These are phyloP conservation scores for Drosophila sordidula DNA, from an alignment of 2,888 invertebrate species.

Conservation along the genomic window DNA sequence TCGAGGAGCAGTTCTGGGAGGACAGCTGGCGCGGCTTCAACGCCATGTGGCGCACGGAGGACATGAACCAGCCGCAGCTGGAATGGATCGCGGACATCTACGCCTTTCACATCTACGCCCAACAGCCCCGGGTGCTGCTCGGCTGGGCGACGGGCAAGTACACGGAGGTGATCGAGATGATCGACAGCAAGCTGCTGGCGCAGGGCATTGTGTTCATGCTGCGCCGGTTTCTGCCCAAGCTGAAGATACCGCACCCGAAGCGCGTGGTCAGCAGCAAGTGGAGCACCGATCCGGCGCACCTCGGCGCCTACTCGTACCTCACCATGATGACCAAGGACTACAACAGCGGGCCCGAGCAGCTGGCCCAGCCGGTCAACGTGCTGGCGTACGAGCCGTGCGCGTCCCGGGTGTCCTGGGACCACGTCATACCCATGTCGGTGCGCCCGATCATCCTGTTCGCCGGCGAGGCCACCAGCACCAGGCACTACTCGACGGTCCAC, in stretches of 20 bases:
- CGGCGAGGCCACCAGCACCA: constrained; percentile 89
- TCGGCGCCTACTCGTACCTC: constrained; percentile 88
- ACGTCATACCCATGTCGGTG: constrained; percentile 39
- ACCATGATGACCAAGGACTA: constrained; percentile 86
- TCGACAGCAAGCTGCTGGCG: constrained; percentile 85
- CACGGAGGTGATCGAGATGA: constrained; percentile 87
- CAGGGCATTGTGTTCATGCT: constrained; percentile 68
- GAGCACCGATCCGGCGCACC: constrained; percentile 87
- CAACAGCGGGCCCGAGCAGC: constrained; percentile 85
- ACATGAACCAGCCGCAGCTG: constrained; percentile 68
- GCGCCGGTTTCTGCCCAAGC: constrained; percentile 64
- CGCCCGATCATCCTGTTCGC: constrained; percentile 87
- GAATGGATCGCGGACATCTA: constrained; percentile 88
- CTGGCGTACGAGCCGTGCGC: constrained; percentile 40
- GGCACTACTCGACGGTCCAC: constrained; percentile 88
- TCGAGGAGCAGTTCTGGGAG: constrained; percentile 87
- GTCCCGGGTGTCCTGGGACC: neutral
- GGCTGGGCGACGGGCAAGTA: constrained; percentile 89
- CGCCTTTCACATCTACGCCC: constrained; percentile 88
- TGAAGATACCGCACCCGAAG: constrained; percentile 61
- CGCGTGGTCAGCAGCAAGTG: constrained; percentile 86
- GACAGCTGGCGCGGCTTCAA: constrained; percentile 85
- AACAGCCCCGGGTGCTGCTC: constrained; percentile 87
- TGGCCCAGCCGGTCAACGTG: constrained; percentile 86
- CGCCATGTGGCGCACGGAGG: constrained; percentile 86